Base-by-base conservation (phyloP, 1,140 invertebrate genomes). In the Drosophila parabipectinata region DNA sequence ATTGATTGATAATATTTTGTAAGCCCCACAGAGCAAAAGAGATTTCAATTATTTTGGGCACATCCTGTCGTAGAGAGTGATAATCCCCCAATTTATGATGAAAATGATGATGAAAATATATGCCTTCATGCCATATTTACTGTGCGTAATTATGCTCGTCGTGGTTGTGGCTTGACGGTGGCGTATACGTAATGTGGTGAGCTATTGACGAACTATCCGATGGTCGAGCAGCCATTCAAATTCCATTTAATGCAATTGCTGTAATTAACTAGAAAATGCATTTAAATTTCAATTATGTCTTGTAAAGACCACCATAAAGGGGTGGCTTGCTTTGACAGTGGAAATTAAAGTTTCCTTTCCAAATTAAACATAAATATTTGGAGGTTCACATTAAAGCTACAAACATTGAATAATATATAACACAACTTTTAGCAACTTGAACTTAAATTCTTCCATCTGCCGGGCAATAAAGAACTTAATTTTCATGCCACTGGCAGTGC, bases 151-250 rank as follows among this genome's bases (percentile, higher is more conserved):
- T 48, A 56, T 69, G 51, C 44, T 18, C 15, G 52, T 18, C 15
- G 52, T 64, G 61, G 45, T 50, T 37, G 32, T 39, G 62, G 53
- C 21, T 9, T 66, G 55, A 32, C 67, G 44, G 47, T 79, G 72
- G 80, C 71, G 61, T 67, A 77, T 73, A 50, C 60, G 59, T 61
- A 79, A 62, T 73, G 30, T 6, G 32, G 37, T 30, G 47, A 9
- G 64, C 45, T 72, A 79, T 56, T 66, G 80, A 52, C 41, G 41
- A 66, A 15, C 48, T 18, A 30, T 37, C 26, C 32, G 18, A 53
- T 44, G 9, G 50, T 58, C 44, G 52, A 72, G 68, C 72, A 51
- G 26, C 10, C 47, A 55, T 52, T 58, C 59, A 48, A 83, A 73
- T 73, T 54, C 15, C 51, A 56, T 7, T 69, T 50, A 57, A 50